Conservation (phyloP, 2,113 vertebrate species). For the Microcebus griseorufus region DNA sequence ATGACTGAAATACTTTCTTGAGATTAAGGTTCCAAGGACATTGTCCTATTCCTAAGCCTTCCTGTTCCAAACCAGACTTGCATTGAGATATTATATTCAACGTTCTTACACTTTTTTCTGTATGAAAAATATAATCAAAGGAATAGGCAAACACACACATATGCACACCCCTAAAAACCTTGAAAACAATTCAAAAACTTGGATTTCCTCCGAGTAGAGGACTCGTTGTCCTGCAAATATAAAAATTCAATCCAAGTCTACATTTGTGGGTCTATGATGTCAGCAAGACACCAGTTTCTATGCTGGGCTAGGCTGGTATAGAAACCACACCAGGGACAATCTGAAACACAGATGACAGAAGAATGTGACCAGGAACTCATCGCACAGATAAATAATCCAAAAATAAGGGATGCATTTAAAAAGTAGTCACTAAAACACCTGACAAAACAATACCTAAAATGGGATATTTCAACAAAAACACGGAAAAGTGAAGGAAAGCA, state of each 20-base stretch:
- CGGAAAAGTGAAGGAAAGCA: conserved; percentile 37
- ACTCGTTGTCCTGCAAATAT: not conserved
- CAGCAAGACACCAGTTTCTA: not conserved
- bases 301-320: not conserved
- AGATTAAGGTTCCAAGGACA: not conserved
- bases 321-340: not conserved
- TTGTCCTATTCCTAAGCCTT: not conserved
- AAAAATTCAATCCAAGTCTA: not conserved
- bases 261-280: not conserved
- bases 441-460: conserved; percentile 13
- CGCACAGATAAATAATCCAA: not conserved
- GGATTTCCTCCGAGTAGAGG: not conserved
- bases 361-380: not conserved
- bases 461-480: not conserved
- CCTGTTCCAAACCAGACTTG: not conserved
- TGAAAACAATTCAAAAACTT: not conserved
- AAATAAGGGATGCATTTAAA: not conserved
- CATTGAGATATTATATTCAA: not conserved
- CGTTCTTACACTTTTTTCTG: not conserved
- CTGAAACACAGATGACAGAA: not conserved
- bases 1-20: not conserved
- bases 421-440: not conserved
- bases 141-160: not conserved
- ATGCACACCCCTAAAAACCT: not conserved
- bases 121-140: conserved; percentile 27